phyloP scores from a whole-genome alignment of 2,797 vertebrate species.

The Emydoidea blandingii region DNA sequence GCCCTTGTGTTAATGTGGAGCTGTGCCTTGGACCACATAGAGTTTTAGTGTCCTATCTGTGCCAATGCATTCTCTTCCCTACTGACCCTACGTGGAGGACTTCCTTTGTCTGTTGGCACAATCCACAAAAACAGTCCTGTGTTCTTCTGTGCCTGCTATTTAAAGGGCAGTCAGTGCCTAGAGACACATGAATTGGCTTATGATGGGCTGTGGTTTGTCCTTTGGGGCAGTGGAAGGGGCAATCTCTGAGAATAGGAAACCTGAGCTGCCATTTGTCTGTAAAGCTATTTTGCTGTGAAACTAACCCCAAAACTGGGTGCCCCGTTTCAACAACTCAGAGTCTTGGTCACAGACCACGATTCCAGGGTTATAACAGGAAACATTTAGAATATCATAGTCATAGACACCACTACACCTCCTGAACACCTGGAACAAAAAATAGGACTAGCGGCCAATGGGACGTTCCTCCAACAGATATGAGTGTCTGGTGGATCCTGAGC shows the following conservation, averaged over 20 bases:
- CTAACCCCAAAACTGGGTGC: constrained; percentile 46
- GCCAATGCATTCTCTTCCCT: constrained; percentile 21
- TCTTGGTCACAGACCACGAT: constrained; percentile 58
- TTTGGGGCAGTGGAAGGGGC: constrained; percentile 1
- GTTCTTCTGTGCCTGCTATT: neutral
- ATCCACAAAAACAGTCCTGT: neutral
- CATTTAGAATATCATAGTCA: constrained; percentile 53
- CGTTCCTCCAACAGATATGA: neutral
- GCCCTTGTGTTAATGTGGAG: neutral
- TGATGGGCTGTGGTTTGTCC: constrained; percentile 42
- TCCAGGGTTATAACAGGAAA: constrained; percentile 60
- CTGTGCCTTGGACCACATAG: neutral
- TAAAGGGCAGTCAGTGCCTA: constrained; percentile 17
- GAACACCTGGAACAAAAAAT: constrained; percentile 33
- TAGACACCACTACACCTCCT: constrained; percentile 51
- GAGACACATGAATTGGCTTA: neutral
- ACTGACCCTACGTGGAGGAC: constrained; percentile 29
- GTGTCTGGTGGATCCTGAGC: constrained; percentile 1
- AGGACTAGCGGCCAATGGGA: constrained; percentile 26
- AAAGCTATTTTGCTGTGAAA: constrained; percentile 12
- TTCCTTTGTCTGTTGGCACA: constrained; percentile 54
- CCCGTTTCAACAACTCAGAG: constrained; percentile 48
- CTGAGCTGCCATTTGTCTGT: constrained; percentile 37
- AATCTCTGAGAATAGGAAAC: constrained; percentile 46
- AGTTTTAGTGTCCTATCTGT: constrained; percentile 19